Base-by-base conservation (phyloP, 2,113 vertebrate genomes). In the Xiphias gladius region DNA sequence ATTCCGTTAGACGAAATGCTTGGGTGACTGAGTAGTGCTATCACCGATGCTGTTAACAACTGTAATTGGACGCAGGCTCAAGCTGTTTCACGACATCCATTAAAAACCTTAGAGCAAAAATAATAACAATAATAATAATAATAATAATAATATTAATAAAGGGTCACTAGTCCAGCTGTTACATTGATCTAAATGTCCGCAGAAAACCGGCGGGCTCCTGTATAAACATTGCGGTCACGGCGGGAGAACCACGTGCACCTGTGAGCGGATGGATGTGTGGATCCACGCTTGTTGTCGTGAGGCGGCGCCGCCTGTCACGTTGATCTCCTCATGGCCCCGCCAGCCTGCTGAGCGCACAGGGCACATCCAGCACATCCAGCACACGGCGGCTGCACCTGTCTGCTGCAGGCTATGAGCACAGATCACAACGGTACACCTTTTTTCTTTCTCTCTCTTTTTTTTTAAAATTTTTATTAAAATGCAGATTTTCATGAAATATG, bases 291-390 rank as follows among this genome's bases (percentile, higher is more conserved):
- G 79, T 85, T 76, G 85, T 91, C 82, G 57, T 80, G 86, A 79
- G 85, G 88, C 88, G 69, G 80, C 73, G 73, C 72, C 11, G 84
- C 7, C 66, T 74, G 94, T 96, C 95, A 96, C 94, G 93, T 95
- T 94, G 93, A 92, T 88, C 86, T 88, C 85, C 94, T 93, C 93
- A 95, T 94, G 94, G 93, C 63, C 48, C n/a, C 58, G 35, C 59
- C 61, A 84, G 76, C 80, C 85, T 70, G 89, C 81, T 81, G 89
- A 68, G 87, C 64, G 32, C 55, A 57, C 77, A 11, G 72, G 80
- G 66, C 85, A 58, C 81, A 30, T 76, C 46, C 73, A 76, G 61
- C 73, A 50, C 66, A 86, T 67, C 50, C 77, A 57, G 82, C 83
- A 83, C 91, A 86, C 39, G 78, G 80, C 66, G 7, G 65, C 88